Percentiles rank a stretch among this genome's conserved stretches.
phyloP scores from a whole-genome alignment of 2,797 vertebrate genomes.

The Numenius phaeopus region DNA sequence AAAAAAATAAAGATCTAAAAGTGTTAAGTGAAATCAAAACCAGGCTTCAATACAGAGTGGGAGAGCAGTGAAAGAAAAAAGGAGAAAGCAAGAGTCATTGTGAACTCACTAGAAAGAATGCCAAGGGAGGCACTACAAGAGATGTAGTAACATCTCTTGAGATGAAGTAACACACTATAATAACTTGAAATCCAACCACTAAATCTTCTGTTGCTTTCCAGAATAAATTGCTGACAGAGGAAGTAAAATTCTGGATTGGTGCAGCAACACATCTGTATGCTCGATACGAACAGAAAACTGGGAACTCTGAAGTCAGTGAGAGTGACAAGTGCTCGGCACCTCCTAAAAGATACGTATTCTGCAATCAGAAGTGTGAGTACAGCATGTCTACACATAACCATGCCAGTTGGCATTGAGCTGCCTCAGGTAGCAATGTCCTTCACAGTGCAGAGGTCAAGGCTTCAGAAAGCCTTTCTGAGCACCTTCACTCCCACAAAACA shows the following conservation, averaged over 20 bases:
- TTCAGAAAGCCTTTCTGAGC: background rate
- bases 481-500: background rate
- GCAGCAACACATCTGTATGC: background rate
- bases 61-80: background rate
- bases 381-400: background rate
- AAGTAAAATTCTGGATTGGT: background rate
- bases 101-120: background rate
- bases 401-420: accelerated
- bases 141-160: background rate
- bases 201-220: background rate
- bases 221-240: background rate
- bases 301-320: background rate
- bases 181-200: background rate
- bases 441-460: background rate
- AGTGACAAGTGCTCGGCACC: background rate
- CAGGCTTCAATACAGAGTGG: background rate
- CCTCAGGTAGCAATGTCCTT: accelerated
- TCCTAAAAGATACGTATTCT: background rate
- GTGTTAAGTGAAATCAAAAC: background rate
- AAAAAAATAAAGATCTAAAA: background rate
- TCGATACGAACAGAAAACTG: background rate
- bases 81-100: background rate
- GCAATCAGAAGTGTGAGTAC: background rate
- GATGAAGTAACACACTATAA: background rate
- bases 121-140: background rate